Evolutionary conservation across 2,113 vertebrate genomes (phyloP).

Genomic region (Archilochus colubris): DNA sequence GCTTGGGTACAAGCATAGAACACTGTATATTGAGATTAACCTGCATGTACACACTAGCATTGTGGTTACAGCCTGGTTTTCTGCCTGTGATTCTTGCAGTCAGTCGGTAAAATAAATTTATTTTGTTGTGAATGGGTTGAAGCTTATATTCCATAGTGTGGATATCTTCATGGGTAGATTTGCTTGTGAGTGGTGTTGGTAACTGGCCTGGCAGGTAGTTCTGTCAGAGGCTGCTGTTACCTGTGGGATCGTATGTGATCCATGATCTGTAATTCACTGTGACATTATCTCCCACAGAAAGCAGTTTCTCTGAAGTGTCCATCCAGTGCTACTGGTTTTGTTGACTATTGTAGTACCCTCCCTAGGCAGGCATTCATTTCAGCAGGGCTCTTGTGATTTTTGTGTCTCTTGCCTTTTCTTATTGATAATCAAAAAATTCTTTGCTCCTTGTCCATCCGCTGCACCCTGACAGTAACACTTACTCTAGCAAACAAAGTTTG

Average conservation of each 20-base stretch:
- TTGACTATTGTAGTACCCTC: neutral
- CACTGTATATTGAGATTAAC: neutral
- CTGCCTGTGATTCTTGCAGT: neutral
- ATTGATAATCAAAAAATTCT: neutral
- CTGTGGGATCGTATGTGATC: neutral
- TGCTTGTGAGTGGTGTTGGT: neutral
- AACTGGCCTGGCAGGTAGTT: neutral
- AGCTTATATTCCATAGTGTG: neutral
- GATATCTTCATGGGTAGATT: neutral
- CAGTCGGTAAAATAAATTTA: neutral
- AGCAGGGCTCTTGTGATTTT: neutral
- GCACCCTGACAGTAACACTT: neutral
- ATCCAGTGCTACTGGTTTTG: neutral
- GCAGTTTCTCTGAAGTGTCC: neutral
- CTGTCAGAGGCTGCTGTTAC: neutral
- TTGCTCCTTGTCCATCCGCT: neutral
- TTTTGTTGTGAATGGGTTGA: neutral
- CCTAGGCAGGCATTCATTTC: neutral
- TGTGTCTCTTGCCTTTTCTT: neutral
- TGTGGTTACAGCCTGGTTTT: neutral
- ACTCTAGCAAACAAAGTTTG: neutral
- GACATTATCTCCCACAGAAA: neutral
- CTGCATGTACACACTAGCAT: accelerated
- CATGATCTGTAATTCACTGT: neutral
- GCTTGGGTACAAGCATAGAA: neutral